Base-by-base conservation (phyloP, 2,113 vertebrate genomes). In the Rana temporaria region DNA sequence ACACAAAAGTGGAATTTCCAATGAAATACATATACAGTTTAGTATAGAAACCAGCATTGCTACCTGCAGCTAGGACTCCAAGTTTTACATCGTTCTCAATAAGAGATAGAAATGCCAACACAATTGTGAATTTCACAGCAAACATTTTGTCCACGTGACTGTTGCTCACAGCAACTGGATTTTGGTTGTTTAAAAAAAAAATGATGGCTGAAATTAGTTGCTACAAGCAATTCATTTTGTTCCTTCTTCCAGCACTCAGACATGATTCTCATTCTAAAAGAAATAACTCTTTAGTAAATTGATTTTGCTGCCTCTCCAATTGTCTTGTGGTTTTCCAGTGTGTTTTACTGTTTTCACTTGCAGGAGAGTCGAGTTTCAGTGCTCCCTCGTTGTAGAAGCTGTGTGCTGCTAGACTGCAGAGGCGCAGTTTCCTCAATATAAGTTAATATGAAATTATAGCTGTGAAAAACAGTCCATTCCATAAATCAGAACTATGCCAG, bases 391-490 rank as follows among this genome's bases (percentile, higher is more conserved):
- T 42, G 59, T 52, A 42, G 56, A 34, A 48, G 17, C 55, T 74
- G 56, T 22, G 72, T 60, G 72, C 72, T 60, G 56, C 56, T 1
- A 60, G 24, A 60, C 38, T 19, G 56, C 72, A 60, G 11, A 62
- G 72, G 34, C 22, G 60, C 22, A 4, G 24, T 64, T 77, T 65
- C 38, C 59, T 63, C 74, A 64, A 65, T 52, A 77, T 64, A 77
- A 77, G 74, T 77, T 30, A 26, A 64, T 77, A 77, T 65, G 38
- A 77, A 48, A 77, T 64, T 48, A 77, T 53, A 77, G 63, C 59
- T 64, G 57, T 60, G 72, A 75, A 75, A 59, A 75, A 59, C 57
- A 42, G 56, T 75, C 59, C 59, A 52, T 76, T 62, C 60, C 56
- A 76, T 76, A 76, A 62, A 63, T 64, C 74, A 52, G 59, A 52